Conservation (phyloP, 2,113 vertebrate genomes). For the Eolophus roseicapilla region DNA sequence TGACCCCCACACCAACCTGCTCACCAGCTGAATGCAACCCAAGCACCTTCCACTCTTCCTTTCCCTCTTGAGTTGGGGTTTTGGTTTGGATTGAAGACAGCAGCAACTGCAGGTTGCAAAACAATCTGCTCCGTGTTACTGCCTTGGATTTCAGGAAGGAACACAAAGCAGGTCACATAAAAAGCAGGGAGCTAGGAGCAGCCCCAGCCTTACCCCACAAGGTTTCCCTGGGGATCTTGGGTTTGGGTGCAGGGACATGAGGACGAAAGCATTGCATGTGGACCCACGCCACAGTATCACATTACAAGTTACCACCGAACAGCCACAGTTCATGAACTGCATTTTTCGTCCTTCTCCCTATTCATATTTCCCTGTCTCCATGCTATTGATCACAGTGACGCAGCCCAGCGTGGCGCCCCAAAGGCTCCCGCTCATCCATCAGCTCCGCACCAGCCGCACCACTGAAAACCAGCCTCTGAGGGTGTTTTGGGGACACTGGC, state of each 20-base stretch:
- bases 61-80: background rate
- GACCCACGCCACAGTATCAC: fast-evolving
- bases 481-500: fast-evolving
- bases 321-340: background rate
- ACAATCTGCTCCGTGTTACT: background rate
- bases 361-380: background rate
- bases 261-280: too few relatives aligned
- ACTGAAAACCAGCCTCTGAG: fast-evolving
- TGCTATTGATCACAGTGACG: fast-evolving
- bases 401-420: fast-evolving
- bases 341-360: background rate
- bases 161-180: background rate
- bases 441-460: fast-evolving
- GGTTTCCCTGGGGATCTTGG: background rate
- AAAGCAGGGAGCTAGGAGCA: background rate
- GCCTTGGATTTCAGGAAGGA: background rate
- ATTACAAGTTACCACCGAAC: fast-evolving
- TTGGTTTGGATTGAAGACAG: background rate
- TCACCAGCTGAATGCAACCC: background rate
- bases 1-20: background rate
- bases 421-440: background rate
- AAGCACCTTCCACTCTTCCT: background rate
- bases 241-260: background rate
- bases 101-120: background rate
- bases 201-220: too few relatives aligned